Conservation (phyloP, 2,113 vertebrate species). For the Edolisoma coerulescens region DNA sequence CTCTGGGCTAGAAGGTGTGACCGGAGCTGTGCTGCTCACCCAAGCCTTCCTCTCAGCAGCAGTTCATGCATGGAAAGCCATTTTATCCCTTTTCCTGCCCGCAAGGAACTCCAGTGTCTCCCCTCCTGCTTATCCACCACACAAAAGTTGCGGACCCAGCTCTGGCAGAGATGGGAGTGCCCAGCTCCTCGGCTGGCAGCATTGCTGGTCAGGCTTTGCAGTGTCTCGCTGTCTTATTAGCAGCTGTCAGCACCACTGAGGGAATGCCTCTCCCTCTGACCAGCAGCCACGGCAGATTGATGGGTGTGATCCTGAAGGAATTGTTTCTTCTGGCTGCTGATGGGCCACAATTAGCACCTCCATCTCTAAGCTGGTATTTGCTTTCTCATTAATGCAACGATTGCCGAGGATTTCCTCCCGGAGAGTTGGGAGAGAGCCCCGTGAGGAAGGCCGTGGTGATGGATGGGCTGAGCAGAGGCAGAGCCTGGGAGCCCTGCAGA, state of each 20-base stretch:
- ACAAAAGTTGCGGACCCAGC: neutral
- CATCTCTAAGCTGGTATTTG: neutral
- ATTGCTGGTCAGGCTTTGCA: neutral
- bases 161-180: neutral
- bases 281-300: neutral
- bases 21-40: neutral
- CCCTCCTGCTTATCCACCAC: neutral
- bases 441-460: neutral
- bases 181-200: neutral
- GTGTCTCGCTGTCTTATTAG: neutral
- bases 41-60: neutral
- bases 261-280: neutral
- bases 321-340: neutral
- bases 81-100: neutral
- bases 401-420: neutral
- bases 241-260: neutral
- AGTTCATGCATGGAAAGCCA: neutral
- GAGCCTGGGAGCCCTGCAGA: neutral
- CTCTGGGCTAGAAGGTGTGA: neutral
- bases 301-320: neutral
- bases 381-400: neutral
- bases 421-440: neutral
- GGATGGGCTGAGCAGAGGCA: neutral
- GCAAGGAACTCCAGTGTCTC: neutral
- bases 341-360: conserved; percentile 28